Evolutionary conservation across 1,140 invertebrate species (phyloP).

Genomic region (Lucilia sericata): DNA sequence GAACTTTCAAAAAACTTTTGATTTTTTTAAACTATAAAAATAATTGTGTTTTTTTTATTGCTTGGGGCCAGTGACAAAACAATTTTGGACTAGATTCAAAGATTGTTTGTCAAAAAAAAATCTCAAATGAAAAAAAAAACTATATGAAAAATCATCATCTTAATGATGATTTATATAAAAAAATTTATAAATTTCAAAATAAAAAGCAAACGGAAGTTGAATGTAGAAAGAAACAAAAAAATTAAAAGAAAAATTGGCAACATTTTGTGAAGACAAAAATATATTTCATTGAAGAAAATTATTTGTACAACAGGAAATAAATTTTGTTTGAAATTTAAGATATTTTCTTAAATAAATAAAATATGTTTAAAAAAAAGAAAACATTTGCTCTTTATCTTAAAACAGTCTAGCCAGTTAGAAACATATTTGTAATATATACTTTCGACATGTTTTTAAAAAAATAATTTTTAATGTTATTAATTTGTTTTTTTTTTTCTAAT

Average conservation of each 20-base stretch:
- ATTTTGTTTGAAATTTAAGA: background rate
- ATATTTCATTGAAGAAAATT: background rate
- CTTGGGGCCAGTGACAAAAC: background rate
- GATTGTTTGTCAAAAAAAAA: background rate
- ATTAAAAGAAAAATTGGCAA: background rate
- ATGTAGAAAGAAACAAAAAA: background rate
- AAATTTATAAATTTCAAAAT: background rate
- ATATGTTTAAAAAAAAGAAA: background rate
- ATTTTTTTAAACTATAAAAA: background rate
- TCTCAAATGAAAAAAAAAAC: background rate
- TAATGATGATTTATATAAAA: conserved; percentile 3
- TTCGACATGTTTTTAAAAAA: background rate
- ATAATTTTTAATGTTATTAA: conserved; percentile 26
- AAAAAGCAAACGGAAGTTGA: background rate
- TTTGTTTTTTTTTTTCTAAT: conserved; percentile 21
- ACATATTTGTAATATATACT: background rate
- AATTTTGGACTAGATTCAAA: conserved; percentile 1
- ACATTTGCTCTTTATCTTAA: background rate
- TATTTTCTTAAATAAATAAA: background rate
- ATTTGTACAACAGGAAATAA: background rate
- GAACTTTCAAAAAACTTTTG: too few species aligned
- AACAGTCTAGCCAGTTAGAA: background rate
- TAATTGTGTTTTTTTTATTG: background rate
- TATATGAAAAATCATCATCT: background rate
- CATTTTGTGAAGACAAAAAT: background rate